Conservation (phyloP, 2,888 invertebrate genomes). For the Malthinus flaveolus region DNA sequence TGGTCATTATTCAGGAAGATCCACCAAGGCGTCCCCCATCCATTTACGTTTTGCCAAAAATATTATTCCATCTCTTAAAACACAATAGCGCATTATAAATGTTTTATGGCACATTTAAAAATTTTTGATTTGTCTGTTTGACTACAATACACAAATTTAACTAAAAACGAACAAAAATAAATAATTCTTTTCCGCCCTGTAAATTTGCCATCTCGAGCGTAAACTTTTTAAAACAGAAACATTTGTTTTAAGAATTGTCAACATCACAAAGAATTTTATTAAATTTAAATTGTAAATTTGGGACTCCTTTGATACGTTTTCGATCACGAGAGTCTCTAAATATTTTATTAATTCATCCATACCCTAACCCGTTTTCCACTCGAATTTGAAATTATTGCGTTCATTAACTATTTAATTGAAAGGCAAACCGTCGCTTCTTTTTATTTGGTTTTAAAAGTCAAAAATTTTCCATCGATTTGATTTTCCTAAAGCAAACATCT, state of each 20-base stretch:
- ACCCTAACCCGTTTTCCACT: no score
- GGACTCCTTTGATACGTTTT: not conserved
- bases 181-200: slow-evolving; percentile 10
- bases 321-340: no score
- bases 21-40: not conserved
- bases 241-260: slow-evolving; percentile 12
- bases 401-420: no score
- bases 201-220: slow-evolving; percentile 9
- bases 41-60: not conserved
- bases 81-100: not conserved
- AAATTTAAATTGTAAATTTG: slow-evolving; percentile 6
- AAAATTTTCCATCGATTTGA: no score
- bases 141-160: slow-evolving; percentile 3
- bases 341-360: no score
- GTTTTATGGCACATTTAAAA: slow-evolving; percentile 1
- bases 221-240: slow-evolving; percentile 7
- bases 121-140: slow-evolving; percentile 4
- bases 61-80: not conserved
- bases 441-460: no score
- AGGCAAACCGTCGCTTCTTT: no score
- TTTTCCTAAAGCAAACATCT: no score
- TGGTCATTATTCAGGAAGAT: slow-evolving; percentile 10
- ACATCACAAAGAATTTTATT: slow-evolving; percentile 10
- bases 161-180: slow-evolving; percentile 7
- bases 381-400: no score